phyloP scores from a whole-genome alignment of 2,797 vertebrate genomes.

The Gambusia yucatana region DNA sequence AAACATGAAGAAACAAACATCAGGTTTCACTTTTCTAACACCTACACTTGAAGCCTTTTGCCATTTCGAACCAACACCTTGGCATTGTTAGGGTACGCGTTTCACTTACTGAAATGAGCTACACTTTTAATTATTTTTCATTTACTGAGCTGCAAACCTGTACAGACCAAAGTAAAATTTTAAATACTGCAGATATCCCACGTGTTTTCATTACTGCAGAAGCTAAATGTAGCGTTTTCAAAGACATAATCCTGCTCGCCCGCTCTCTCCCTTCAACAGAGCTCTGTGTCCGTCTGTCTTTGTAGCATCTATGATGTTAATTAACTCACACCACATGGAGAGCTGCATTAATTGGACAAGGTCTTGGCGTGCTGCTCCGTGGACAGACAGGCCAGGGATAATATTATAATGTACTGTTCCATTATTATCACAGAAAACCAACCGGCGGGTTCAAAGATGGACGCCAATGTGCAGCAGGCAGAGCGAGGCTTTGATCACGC shows the following conservation, averaged over 20 bases:
- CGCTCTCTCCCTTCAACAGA: conserved; percentile 38
- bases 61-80: background rate
- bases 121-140: background rate
- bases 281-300: conserved; percentile 46
- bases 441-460: conserved; percentile 56
- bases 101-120: background rate
- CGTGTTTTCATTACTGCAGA: conserved; percentile 26
- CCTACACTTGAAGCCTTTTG: background rate
- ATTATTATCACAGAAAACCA: conserved; percentile 58
- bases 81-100: background rate
- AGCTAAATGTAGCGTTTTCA: conserved; percentile 22
- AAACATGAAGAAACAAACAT: background rate
- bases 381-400: conserved; percentile 63
- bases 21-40: background rate
- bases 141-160: background rate
- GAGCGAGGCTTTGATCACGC: conserved; percentile 56
- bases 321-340: conserved; percentile 73
- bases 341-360: conserved; percentile 74
- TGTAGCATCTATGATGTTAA: conserved; percentile 68
- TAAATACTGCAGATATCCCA: background rate
- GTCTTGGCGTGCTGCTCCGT: conserved; percentile 60
- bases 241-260: conserved; percentile 32
- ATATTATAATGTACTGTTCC: conserved; percentile 64
- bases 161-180: background rate
- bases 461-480: conserved; percentile 53